Evolutionary conservation across 2,888 invertebrate genomes (phyloP), one percentile per base, ranked within the genome.

Genomic region (Meteorus colon): DNA sequence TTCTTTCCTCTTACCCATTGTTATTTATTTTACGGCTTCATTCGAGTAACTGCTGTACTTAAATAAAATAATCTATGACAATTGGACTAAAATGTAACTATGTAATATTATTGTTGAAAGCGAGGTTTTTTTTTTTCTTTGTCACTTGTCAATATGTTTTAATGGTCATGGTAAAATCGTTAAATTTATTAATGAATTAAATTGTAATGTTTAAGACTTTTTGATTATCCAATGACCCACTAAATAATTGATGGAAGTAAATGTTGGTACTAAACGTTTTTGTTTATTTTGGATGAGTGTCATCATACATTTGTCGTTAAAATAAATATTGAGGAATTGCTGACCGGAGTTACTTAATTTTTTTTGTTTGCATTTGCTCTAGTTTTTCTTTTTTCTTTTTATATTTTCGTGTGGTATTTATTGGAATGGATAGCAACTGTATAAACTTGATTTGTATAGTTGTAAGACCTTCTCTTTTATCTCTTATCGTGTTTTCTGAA

Each of bases 41-140:
- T 29, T 27, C 59, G 27, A 27, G 12, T 16, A 24, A 27, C 12
- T 60, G 14, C 48, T 1, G 27, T 24, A 12, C 12, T 27, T 60
- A 60, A 60, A 60, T 60, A 6, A 60, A 60, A 27, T 60, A 60
- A 60, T 14, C 59, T 12, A 60, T 12, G 16, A 63, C 63, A 63
- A 63, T 63, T 63, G 63, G 34, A 63, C 31, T 63, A 16, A 29
- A 31, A 63, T 34, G 16, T 63, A 2, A 12, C 34, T 14, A n/a
- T 16, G 6, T 31, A n/a, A 31, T 29, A 31, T 14, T 14, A 3
- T 31, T 16, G n/a, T 34, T 8, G 12, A 41, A 10, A 12, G 8
- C 41, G n/a, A n/a, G n/a, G 8, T 34, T 34, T 34, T 34, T 34
- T 41, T 41, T 12, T 41, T 41, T 41, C 8, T 41, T 12, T 34